A percentile compares a stretch with the other conserved stretches of the same genome.
Conservation (phyloP, 2,888 invertebrate species). For the Boloria euphrosyne region DNA sequence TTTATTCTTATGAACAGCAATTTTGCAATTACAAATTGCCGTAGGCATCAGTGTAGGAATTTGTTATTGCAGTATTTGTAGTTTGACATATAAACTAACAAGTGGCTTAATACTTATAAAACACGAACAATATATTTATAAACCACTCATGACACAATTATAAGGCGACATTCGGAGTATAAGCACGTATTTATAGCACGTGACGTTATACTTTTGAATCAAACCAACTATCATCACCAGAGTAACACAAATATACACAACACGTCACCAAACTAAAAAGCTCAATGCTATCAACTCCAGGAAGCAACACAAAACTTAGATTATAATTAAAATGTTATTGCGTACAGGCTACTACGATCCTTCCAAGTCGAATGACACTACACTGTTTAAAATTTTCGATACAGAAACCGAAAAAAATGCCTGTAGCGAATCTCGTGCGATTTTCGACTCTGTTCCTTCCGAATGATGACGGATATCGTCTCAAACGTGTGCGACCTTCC, state of each 20-base stretch:
- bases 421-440: slow-evolving; percentile 23
- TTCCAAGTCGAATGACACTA: slow-evolving; percentile 20
- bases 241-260: slow-evolving; percentile 4
- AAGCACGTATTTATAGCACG: slow-evolving; percentile 22
- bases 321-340: not conserved
- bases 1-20: too few species aligned
- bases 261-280: slow-evolving; percentile 7
- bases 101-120: too few species aligned
- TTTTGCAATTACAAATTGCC: too few species aligned
- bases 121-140: slow-evolving; percentile 3
- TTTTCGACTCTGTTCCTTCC: slow-evolving; percentile 31
- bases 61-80: too few species aligned
- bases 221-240: slow-evolving; percentile 12
- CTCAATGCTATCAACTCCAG: slow-evolving; percentile 1
- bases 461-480: slow-evolving; percentile 28
- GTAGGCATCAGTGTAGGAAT: too few species aligned
- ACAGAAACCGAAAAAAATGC: slow-evolving; percentile 17
- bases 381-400: slow-evolving; percentile 25
- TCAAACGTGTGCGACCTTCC: slow-evolving; percentile 39
- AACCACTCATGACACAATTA: slow-evolving; percentile 5
- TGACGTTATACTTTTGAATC: slow-evolving; percentile 11
- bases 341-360: slow-evolving; percentile 16
- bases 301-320: not conserved
- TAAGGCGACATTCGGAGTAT: not conserved
- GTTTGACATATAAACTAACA: too few species aligned